Base-by-base conservation (phyloP, 2,797 vertebrate species). In the Gadopsis marmoratus region DNA sequence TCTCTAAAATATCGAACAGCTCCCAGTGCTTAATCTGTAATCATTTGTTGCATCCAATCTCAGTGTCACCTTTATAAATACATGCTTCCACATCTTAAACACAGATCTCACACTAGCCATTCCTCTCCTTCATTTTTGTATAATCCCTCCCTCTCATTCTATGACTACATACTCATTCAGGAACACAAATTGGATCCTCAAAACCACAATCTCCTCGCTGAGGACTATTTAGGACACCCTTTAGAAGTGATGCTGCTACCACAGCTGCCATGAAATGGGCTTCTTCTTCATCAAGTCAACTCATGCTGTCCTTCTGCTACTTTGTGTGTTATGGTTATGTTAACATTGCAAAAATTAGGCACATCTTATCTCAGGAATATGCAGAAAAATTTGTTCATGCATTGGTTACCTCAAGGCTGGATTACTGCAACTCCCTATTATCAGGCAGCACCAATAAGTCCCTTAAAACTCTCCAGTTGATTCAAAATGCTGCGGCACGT, bases 161-260 rank as follows among this genome's bases (percentile, higher is more conserved):
- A 8, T 19, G 43, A 39, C 76, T 29, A 55, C 35, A 63, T 86
- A 60, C 74, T 80, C 39, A 59, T 71, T 77, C 68, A 21, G 48
- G 53, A 56, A 66, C 37, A 67, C 54, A 77, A 72, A 86, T 81
- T 79, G 73, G 54, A 74, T 84, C 76, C 77, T 81, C 54, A 84
- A 62, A 85, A 82, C 75, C 71, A 61, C 59, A 74, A 59, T 76
- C 43, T 73, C 53, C 23, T 63, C 61, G 64, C 56, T 59, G 31
- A 62, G 59, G 74, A 84, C 70, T 74, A 86, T 88, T 79, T 76
- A 76, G 79, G 81, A 82, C 90, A 83, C 35, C 76, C 78, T 79
- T 73, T 53, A 16, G 74, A 82, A 73, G 70, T 26, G 50, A 23
- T 69, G 45, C 74, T 41, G 77, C 56, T 35, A 47, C 58, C 58